phyloP scores from a whole-genome alignment of 2,797 vertebrate species.

The Myotis findleyi region DNA sequence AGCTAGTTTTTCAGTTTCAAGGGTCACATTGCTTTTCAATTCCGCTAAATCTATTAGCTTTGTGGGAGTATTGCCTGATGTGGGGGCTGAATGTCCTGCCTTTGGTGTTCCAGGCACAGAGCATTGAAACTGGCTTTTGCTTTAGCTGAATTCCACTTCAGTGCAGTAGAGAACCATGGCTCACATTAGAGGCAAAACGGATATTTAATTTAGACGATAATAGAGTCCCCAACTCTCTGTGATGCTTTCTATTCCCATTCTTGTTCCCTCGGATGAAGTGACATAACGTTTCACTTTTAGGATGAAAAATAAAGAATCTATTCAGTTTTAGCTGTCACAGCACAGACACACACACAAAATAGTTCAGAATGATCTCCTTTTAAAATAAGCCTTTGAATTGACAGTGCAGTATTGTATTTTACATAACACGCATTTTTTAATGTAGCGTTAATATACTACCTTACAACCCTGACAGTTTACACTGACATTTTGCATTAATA shows the following conservation, averaged over 20 bases:
- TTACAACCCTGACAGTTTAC: conserved; percentile 42
- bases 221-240: conserved; percentile 8
- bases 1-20: conserved; percentile 41
- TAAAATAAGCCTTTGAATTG: conserved; percentile 46
- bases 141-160: conserved; percentile 60
- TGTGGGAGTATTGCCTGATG: conserved; percentile 43
- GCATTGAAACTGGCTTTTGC: conserved; percentile 43
- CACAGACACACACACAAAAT: conserved; percentile 15
- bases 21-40: conserved; percentile 64
- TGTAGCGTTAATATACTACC: conserved; percentile 29
- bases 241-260: conserved; percentile 21
- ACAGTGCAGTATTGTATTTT: neutral
- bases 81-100: neutral
- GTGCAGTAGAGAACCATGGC: conserved; percentile 33
- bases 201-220: conserved; percentile 59
- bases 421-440: conserved; percentile 46
- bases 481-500: conserved; percentile 29
- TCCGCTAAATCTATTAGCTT: conserved; percentile 75
- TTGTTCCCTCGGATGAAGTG: conserved; percentile 30
- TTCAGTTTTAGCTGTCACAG: neutral
- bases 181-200: conserved; percentile 60
- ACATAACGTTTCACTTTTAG: conserved; percentile 31
- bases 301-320: conserved; percentile 58
- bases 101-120: conserved; percentile 33
- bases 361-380: conserved; percentile 62